Evolutionary conservation across 2,888 invertebrate species (phyloP).

Genomic region (Zygaena filipendulae): DNA sequence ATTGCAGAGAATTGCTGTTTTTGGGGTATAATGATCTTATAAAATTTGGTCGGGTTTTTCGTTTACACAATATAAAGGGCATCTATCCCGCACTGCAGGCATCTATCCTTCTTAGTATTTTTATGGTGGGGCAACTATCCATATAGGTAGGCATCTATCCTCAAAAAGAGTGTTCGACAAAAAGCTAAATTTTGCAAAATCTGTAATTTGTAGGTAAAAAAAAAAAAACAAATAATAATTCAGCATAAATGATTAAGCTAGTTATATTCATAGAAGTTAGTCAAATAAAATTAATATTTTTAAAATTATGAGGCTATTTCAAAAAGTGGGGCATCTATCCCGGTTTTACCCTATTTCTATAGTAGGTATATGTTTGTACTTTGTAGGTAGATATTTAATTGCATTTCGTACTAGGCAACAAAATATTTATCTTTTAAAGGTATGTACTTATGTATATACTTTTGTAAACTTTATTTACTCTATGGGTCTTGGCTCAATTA

Average conservation of each 20-base stretch:
- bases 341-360: background rate
- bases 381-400: no score
- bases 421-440: no score
- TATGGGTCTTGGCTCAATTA: no score
- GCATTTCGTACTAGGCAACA: no score
- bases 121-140: constrained; percentile 13
- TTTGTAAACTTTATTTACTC: no score
- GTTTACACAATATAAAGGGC: constrained; percentile 1
- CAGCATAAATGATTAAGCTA: constrained; percentile 8
- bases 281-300: constrained; percentile 2
- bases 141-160: constrained; percentile 10
- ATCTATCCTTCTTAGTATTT: constrained; percentile 13
- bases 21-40: no score
- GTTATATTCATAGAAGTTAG: constrained; percentile 9
- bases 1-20: no score
- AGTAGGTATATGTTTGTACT: background rate
- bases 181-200: constrained; percentile 9
- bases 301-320: constrained; percentile 1
- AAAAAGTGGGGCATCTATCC: constrained; percentile 3
- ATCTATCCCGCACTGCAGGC: constrained; percentile 8
- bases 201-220: constrained; percentile 2
- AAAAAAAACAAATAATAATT: background rate
- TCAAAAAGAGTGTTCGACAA: constrained; percentile 8
- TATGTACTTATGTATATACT: no score
- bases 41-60: no score